phyloP scores from a whole-genome alignment of 2,113 vertebrate species.

The Cygnus atratus region DNA sequence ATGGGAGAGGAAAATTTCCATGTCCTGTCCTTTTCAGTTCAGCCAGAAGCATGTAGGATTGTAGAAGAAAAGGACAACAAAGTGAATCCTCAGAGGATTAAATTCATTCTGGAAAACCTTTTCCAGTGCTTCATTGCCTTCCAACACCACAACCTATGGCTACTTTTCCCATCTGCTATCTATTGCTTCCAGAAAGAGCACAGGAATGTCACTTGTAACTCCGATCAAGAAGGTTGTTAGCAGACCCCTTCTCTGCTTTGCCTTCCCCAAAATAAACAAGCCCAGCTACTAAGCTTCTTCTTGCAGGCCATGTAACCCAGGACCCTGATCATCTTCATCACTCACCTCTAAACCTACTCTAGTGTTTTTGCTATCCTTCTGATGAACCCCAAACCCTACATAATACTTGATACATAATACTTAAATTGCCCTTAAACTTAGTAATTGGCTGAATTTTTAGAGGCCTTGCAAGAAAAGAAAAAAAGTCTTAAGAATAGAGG shows the following conservation, averaged over 20 bases:
- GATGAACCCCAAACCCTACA: accelerated
- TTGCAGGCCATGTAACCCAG: neutral
- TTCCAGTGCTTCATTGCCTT: neutral
- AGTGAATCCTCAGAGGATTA: neutral
- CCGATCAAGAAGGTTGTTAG: neutral
- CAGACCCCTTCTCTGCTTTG: neutral
- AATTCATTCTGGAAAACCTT: neutral
- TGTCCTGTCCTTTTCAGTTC: neutral
- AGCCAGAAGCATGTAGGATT: neutral
- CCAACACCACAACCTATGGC: neutral
- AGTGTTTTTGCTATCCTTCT: neutral
- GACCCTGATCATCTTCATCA: neutral
- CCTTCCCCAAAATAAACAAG: neutral
- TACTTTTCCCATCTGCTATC: neutral
- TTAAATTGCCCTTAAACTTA: neutral
- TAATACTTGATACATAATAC: accelerated
- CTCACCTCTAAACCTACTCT: neutral
- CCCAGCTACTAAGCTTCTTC: neutral
- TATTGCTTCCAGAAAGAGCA: neutral
- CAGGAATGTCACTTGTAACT: neutral
- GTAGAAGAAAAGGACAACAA: neutral
- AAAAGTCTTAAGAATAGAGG: neutral
- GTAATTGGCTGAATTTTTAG: neutral
- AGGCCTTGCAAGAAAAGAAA: neutral
- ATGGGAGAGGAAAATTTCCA: neutral